Base-by-base conservation (phyloP, 1,140 invertebrate species). In the Orius insidiosus region DNA sequence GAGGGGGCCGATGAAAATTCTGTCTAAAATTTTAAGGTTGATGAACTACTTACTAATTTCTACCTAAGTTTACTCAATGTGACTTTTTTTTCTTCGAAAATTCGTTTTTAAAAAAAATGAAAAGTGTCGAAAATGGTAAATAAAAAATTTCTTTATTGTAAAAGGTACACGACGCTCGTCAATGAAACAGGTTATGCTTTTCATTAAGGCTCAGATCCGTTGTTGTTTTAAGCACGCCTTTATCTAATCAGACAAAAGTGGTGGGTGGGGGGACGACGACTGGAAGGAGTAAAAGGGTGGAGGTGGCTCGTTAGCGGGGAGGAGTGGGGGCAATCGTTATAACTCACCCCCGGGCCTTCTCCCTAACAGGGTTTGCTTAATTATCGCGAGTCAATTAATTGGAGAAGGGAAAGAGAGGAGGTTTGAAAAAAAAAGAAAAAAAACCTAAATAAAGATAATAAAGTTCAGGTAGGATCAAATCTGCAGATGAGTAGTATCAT, bases 151-250 rank as follows among this genome's bases (percentile, higher is more conserved):
- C 41, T 31, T 18, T 16, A 18, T 9, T n/a, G 31, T 43, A 30
- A 43, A 43, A 43, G 38, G 38, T 10, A 18, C 13, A 40, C 38
- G 38, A 14, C 18, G 38, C 24, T 24, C 24, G 24, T 24, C 24
- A 24, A 24, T 36, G 24, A 30, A 39, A 39, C 36, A 47, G 46
- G 45, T 46, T 46, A 46, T 49, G 53, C 54, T 58, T 62, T 62
- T 59, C 59, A 60, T 62, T 60, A 56, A 52, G 52, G 55, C 51
- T 55, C 56, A 53, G 59, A 60, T 60, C 57, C 58, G 59, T 59
- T 62, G 59, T 62, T 62, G 59, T 62, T 62, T 61, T 61, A 61
- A 61, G 59, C 60, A 58, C 57, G 58, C 58, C 58, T 61, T 60
- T 60, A 60, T 61, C 59, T 61, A 60, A 61, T 61, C 59, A 61